A percentile compares a stretch with the other conserved stretches of the same genome.
Evolutionary conservation across 2,113 vertebrate species (phyloP).

Genomic region (Zosterops hypoxanthus): DNA sequence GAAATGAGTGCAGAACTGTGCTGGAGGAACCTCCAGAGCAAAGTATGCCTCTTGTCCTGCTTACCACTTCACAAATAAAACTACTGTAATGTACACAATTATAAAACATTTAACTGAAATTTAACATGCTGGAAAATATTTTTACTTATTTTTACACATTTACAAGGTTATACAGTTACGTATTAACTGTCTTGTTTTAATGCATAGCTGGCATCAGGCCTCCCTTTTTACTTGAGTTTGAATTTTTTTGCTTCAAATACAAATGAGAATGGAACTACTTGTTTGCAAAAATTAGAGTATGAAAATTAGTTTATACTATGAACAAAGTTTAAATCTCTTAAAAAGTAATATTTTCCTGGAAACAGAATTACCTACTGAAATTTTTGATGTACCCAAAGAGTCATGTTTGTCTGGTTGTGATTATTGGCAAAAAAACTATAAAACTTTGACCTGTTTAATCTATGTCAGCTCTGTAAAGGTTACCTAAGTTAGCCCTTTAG

Average conservation of each 20-base stretch:
- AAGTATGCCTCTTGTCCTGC: background rate
- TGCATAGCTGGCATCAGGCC: background rate
- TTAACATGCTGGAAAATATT: background rate
- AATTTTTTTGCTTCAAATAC: background rate
- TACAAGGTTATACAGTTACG: background rate
- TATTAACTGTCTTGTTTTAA: constrained; percentile 2
- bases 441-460: constrained; percentile 4
- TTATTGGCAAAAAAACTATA: background rate
- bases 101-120: background rate
- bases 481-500: background rate
- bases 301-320: background rate
- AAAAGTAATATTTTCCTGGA: background rate
- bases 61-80: background rate
- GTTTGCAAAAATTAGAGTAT: background rate
- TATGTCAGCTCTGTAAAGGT: background rate
- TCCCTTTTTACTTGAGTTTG: background rate
- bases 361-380: background rate
- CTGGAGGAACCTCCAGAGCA: background rate
- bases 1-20: background rate
- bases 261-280: background rate
- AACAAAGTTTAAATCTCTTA: background rate
- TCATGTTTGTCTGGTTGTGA: background rate
- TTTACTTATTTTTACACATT: constrained; percentile 25
- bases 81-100: background rate
- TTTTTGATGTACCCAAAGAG: background rate